Evolutionary conservation across 2,113 vertebrate genomes (phyloP), one percentile per base, ranked within the genome.

Genomic region (Apteryx owenii): DNA sequence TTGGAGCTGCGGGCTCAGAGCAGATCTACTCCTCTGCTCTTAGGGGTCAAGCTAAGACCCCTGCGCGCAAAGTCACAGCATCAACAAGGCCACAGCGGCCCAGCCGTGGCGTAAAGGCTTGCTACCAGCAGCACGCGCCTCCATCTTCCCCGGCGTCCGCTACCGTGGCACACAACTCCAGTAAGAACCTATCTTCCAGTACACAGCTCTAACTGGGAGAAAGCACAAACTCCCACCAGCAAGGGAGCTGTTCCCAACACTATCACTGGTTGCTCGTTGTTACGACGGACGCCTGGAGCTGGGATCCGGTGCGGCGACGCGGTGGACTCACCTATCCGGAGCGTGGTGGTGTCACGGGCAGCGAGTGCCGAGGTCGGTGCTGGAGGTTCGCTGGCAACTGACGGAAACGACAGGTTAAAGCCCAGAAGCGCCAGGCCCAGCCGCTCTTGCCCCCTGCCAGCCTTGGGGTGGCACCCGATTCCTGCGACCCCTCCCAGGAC

Each of bases 341-440:
- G 48, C 29, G 18, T 4, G 15, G 53, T 5, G 2, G 44, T 22
- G 84, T 36, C 15, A 7, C 10, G 1, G 79, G 79, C 64, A 69
- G 48, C 10, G 8, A 71, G 62, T 6, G 31, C 69, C 4, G 12
- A 48, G 44, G 73, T n/a, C 8, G 36, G 77, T 36, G 68, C 91
- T 81, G 88, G n/a, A 61, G 38, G 18, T 29, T 60, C 9, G 3
- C 69, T 56, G 86, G 80, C 81, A 50, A 85, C 82, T 93, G 85
- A n/a, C 14, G 1, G 51, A 44, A 72, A 78, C 1, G 1, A 78
- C 11, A 53, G 64, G 82, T 81, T 65, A 64, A 51, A 70, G 69
- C 58, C 22, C 3, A 0, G 80, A 40, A 29, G 44, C 3, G 4
- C 17, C 2, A 38, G 42, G 42, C 4, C 21, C 4, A 5, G 21